Evolutionary conservation across 2,888 invertebrate species (phyloP).

Genomic region (Drosophila stalkeri): DNA sequence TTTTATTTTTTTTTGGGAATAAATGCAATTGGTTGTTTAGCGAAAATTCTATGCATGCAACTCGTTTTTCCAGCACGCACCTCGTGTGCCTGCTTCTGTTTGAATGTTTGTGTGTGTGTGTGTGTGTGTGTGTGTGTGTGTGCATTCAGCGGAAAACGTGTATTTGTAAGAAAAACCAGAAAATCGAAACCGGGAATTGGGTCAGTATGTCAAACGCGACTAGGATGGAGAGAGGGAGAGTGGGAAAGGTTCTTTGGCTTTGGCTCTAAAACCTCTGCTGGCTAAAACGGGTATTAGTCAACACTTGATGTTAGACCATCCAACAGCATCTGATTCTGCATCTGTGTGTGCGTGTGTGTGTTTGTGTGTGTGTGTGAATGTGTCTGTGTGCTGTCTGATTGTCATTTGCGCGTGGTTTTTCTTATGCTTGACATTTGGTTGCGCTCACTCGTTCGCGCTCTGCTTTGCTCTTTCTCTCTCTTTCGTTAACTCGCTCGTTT

Average conservation of each 20-base stretch:
- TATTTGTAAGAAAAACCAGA: slow-evolving; percentile 80
- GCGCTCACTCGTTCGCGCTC: slow-evolving; percentile 19
- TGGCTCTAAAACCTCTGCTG: slow-evolving; percentile 50
- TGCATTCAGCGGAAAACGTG: slow-evolving; percentile 73
- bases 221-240: slow-evolving; percentile 5
- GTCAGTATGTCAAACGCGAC: slow-evolving; percentile 78
- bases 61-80: slow-evolving; percentile 59
- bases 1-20: slow-evolving; percentile 3
- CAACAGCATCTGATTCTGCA: slow-evolving; percentile 43
- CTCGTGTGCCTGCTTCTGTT: slow-evolving; percentile 4
- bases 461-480: slow-evolving; percentile 24
- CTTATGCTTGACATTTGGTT: slow-evolving; percentile 45
- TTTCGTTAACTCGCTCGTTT: slow-evolving; percentile 14
- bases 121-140: slow-evolving; percentile 39
- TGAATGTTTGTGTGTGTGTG: slow-evolving; percentile 21
- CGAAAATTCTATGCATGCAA: slow-evolving; percentile 64
- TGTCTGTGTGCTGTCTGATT: slow-evolving; percentile 44
- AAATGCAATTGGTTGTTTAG: slow-evolving; percentile 29
- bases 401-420: slow-evolving; percentile 70
- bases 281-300: slow-evolving; percentile 66
- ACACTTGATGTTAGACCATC: slow-evolving; percentile 63
- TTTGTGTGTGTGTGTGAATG: slow-evolving; percentile 14
- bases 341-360: slow-evolving; percentile 5
- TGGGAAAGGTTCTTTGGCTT: slow-evolving; percentile 47
- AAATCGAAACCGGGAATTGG: slow-evolving; percentile 83